phyloP scores from a whole-genome alignment of 2,888 invertebrate species.

The Polyploca ridens region DNA sequence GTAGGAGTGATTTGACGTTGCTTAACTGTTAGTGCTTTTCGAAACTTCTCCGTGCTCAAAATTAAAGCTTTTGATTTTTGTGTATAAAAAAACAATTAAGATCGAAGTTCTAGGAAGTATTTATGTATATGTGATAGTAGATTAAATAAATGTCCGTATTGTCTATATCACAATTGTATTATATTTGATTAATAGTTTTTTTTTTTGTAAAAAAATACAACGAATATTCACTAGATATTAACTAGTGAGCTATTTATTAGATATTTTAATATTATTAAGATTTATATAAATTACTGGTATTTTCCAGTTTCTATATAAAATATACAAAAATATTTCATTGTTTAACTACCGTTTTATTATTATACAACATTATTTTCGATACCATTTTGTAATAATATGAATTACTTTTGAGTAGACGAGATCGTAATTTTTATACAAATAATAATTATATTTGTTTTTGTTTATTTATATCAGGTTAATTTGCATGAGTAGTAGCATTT shows the following conservation, averaged over 20 bases:
- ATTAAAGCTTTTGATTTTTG: slow-evolving; percentile 17
- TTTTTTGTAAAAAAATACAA: slow-evolving; percentile 37
- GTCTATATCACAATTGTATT: slow-evolving; percentile 14
- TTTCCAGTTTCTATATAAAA: background rate
- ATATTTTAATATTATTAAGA: background rate
- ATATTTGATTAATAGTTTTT: slow-evolving; percentile 24
- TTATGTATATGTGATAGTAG: slow-evolving; percentile 8
- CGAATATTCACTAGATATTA: slow-evolving; percentile 45
- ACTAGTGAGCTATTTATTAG: slow-evolving; percentile 2
- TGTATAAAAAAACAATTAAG: slow-evolving; percentile 14
- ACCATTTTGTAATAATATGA: too few species aligned
- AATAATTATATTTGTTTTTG: background rate
- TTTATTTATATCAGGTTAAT: background rate
- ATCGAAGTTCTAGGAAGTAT: slow-evolving; percentile 7
- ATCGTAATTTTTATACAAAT: too few species aligned
- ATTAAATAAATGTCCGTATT: background rate
- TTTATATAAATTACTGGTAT: background rate
- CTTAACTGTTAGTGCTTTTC: slow-evolving; percentile 37
- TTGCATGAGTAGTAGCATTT: background rate
- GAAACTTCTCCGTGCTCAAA: slow-evolving; percentile 33
- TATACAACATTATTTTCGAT: too few species aligned
- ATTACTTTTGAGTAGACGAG: too few species aligned
- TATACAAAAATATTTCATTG: background rate
- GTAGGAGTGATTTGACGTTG: slow-evolving; percentile 21
- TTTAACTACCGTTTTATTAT: background rate